These are phyloP conservation scores for Potamarius usumacintae DNA, from an alignment of 2,113 vertebrate species.

Conservation along the genomic window DNA sequence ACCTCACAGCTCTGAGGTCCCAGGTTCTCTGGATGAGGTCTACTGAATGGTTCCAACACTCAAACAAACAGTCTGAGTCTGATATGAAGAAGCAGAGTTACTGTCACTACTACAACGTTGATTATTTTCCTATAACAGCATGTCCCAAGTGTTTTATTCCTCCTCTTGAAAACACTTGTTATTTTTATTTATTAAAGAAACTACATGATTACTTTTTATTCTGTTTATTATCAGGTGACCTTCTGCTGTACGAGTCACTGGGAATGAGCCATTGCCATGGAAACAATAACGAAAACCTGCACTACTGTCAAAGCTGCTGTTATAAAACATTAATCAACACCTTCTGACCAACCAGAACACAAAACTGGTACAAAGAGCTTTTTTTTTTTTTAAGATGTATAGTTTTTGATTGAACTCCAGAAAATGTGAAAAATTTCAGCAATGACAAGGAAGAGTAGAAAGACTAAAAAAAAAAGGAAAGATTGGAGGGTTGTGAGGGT, in stretches of 20 bases:
- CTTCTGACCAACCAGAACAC: constrained; percentile 2
- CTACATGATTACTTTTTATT: not conserved
- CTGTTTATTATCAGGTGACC: not conserved
- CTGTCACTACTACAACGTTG: not conserved
- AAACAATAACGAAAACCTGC: not conserved
- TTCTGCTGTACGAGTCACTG: not conserved
- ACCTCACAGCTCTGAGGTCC: not conserved
- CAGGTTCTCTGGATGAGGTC: not conserved
- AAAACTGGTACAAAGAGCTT: not conserved
- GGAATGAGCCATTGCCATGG: not conserved
- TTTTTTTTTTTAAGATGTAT: not conserved
- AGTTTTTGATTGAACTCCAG: not conserved
- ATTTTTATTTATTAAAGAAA: not conserved
- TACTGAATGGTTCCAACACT: not conserved
- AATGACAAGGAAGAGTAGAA: not conserved
- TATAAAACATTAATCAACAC: not conserved
- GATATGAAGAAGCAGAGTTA: not conserved
- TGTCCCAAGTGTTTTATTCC: not conserved
- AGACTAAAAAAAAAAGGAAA: too few relatives aligned
- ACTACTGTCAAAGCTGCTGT: not conserved
- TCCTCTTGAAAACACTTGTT: not conserved
- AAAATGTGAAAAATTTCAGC: not conserved
- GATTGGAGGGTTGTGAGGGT: not conserved
- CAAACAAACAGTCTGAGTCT: not conserved
- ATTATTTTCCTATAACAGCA: not conserved